Evolutionary conservation across 2,888 invertebrate genomes (phyloP), one percentile per base, ranked within the genome.

Genomic region (Leptinotarsa rubiginosa): DNA sequence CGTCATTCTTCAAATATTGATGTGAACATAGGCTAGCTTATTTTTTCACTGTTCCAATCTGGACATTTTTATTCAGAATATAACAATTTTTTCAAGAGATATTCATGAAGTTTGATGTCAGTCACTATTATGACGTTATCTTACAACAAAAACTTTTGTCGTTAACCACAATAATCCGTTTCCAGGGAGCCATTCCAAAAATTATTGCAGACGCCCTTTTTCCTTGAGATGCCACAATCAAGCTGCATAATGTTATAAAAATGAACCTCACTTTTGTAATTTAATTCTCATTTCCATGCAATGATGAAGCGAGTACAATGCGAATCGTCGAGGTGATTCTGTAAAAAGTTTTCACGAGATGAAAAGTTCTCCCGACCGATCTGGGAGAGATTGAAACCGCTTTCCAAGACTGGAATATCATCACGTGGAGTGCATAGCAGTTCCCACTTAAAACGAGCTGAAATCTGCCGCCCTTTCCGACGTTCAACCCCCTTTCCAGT

Each of bases 361-460:
- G n/a, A 18, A 25, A 62, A 62, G 16, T 62, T 62, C 31, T n/a
- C 62, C n/a, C 62, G 16, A 10, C 47, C 10, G 47, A 18, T 47
- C 69, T 47, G 56, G 20, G 47, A 69, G 56, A 47, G 56, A 20
- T 56, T 56, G 56, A 25, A 69, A 59, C 56, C 56, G 59, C 54
- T 69, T 68, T 67, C 64, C 56, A 71, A 77, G 76, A 78, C 72
- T 75, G 74, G 79, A 85, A 85, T 85, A 86, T 85, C 86, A 86
- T 86, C 83, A 85, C 81, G 83, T 79, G 83, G 83, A 86, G 86
- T 86, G 85, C 84, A 85, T 84, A 78, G 85, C 85, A 84, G 85
- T 85, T 84, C 84, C 83, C 84, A 85, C 85, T 86, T 86, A 85
- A 86, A 84, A 80, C 81, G 78, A 82, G 83, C 84, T 85, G 83